Evolutionary conservation across 2,113 vertebrate species (phyloP).

Genomic region (Motacilla alba): DNA sequence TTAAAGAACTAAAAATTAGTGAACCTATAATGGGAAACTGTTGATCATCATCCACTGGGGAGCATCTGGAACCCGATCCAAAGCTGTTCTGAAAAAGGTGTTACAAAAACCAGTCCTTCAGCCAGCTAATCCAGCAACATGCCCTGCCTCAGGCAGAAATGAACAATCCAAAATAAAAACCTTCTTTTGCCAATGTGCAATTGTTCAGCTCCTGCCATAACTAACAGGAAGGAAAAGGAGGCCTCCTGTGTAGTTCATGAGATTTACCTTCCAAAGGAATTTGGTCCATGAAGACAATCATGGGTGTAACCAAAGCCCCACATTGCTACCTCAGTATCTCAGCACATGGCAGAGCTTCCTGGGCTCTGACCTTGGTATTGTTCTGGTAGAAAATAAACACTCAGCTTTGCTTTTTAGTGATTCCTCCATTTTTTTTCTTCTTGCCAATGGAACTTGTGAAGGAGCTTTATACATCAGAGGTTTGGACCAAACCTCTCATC

Average conservation of each 20-base stretch:
- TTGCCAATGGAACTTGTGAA: neutral
- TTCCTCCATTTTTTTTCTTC: neutral
- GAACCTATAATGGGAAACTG: neutral
- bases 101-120: neutral
- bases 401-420: neutral
- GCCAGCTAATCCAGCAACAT: neutral
- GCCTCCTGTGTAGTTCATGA: neutral
- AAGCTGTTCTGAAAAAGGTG: neutral
- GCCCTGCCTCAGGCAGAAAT: neutral
- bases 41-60: neutral
- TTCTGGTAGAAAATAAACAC: neutral
- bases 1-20: neutral
- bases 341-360: neutral
- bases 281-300: neutral
- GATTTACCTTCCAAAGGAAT: neutral
- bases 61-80: neutral
- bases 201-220: conserved; percentile 22
- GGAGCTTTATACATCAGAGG: neutral
- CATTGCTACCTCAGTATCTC: neutral
- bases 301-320: conserved; percentile 3
- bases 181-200: neutral
- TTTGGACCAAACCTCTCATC: neutral
- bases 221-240: conserved; percentile 41
- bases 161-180: neutral
- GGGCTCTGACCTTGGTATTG: neutral